Percentiles rank a stretch among this genome's conserved stretches.
Evolutionary conservation across 2,113 vertebrate genomes (phyloP).

Genomic region (Crotalus horridus): DNA sequence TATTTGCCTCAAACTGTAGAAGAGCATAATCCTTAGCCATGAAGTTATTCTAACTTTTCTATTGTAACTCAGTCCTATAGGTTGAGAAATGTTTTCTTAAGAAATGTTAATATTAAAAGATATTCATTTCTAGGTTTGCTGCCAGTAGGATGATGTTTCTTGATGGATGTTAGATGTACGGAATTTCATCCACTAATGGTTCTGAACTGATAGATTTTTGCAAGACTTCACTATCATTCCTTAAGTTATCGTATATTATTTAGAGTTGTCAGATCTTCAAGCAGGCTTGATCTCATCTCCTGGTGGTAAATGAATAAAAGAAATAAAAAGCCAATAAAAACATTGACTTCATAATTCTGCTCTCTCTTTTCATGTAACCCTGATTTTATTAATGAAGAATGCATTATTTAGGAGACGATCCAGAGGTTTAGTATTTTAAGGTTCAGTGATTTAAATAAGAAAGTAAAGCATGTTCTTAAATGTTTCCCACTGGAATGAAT

Average conservation of each 20-base stretch:
- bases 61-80: neutral
- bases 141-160: slow-evolving; percentile 3
- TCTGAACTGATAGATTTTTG: slow-evolving; percentile 7
- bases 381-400: slow-evolving; percentile 12
- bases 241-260: neutral
- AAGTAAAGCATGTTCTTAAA: neutral
- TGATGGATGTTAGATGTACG: neutral
- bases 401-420: slow-evolving; percentile 1
- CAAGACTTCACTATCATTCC: neutral
- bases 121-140: neutral
- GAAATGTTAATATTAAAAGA: neutral
- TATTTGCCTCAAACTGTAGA: neutral
- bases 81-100: neutral
- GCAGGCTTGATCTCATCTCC: neutral
- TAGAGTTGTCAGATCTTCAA: slow-evolving; percentile 1
- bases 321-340: slow-evolving; percentile 16
- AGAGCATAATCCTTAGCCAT: neutral
- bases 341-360: slow-evolving; percentile 8
- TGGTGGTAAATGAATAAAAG: slow-evolving; percentile 17
- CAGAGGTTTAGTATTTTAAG: slow-evolving; percentile 3
- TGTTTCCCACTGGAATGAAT: neutral
- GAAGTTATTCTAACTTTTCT: slow-evolving; percentile 1
- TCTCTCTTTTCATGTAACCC: slow-evolving; percentile 3
- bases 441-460: neutral
- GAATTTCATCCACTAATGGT: slow-evolving; percentile 4